These are phyloP conservation scores for Lepeophtheirus salmonis DNA, from an alignment of 1,140 invertebrate species.

Conservation along the genomic window DNA sequence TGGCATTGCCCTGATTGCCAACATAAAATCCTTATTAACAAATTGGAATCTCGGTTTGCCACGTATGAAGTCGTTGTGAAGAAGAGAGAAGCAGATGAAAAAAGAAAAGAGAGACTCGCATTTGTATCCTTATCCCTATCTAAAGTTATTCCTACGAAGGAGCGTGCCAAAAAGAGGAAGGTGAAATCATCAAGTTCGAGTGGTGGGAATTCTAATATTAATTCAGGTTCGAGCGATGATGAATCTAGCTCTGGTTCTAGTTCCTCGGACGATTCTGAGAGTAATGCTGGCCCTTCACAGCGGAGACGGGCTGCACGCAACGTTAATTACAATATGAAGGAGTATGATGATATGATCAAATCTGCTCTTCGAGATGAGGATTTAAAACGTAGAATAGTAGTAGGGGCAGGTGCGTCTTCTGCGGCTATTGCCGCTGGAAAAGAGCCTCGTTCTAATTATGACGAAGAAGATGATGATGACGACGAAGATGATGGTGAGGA, in stretches of 20 bases:
- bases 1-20: constrained; percentile 94
- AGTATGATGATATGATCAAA: constrained; percentile 21
- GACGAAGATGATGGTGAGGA: constrained; percentile 30
- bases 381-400: background rate
- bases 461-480: constrained; percentile 24
- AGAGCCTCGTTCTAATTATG: constrained; percentile 23
- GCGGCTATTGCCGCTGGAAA: constrained; percentile 27
- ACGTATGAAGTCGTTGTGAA: constrained; percentile 32
- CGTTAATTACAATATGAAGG: constrained; percentile 19
- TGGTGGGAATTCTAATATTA: no score
- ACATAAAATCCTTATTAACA: constrained; percentile 49
- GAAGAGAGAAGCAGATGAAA: constrained; percentile 40
- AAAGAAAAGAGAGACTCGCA: constrained; percentile 47
- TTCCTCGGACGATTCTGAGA: background rate
- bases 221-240: no score
- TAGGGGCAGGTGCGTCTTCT: constrained; percentile 24
- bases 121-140: constrained; percentile 56
- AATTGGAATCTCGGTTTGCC: constrained; percentile 38
- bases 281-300: background rate
- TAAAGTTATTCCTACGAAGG: constrained; percentile 39
- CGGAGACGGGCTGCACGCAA: constrained; percentile 16
- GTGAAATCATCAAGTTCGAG: no score
- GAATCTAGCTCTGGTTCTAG: background rate
- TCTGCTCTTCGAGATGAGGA: constrained; percentile 20
- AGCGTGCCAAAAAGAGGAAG: constrained; percentile 3